These are phyloP conservation scores for Tenebrosternarchus preto DNA, from an alignment of 2,113 vertebrate species.

Conservation along the genomic window DNA sequence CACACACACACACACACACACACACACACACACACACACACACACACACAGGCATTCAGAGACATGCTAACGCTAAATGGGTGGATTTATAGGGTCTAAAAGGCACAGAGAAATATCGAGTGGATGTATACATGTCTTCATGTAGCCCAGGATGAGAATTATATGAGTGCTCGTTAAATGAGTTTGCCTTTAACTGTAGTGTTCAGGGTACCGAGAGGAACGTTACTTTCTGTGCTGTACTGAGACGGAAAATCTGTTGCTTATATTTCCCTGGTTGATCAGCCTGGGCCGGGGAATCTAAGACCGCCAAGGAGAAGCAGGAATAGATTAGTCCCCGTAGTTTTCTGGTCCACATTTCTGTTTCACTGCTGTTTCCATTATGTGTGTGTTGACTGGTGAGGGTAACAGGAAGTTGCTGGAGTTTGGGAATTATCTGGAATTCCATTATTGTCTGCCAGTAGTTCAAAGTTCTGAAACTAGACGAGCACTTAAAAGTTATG, in stretches of 20 bases:
- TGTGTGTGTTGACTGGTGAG: not conserved
- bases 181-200: slow-evolving; percentile 1
- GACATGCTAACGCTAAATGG: slow-evolving; percentile 24
- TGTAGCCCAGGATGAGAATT: not conserved
- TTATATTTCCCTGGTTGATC: not conserved
- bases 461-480: too few species aligned
- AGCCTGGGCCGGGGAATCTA: not conserved
- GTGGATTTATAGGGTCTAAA: slow-evolving; percentile 16
- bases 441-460: not conserved
- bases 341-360: not conserved
- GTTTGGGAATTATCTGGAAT: not conserved
- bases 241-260: not conserved
- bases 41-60: not conserved
- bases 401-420: too few species aligned
- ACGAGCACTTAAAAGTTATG: too few species aligned
- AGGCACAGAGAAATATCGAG: not conserved
- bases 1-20: not conserved
- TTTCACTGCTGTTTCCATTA: not conserved
- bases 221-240: not conserved
- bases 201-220: not conserved
- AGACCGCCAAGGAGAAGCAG: not conserved
- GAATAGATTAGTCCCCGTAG: too few species aligned
- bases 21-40: slow-evolving; percentile 19
- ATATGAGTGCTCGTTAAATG: not conserved
- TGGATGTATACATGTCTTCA: not conserved